Percentiles rank a stretch among this genome's conserved stretches.
phyloP scores from a whole-genome alignment of 1,140 invertebrate genomes.

The Zaprionus taronus region DNA sequence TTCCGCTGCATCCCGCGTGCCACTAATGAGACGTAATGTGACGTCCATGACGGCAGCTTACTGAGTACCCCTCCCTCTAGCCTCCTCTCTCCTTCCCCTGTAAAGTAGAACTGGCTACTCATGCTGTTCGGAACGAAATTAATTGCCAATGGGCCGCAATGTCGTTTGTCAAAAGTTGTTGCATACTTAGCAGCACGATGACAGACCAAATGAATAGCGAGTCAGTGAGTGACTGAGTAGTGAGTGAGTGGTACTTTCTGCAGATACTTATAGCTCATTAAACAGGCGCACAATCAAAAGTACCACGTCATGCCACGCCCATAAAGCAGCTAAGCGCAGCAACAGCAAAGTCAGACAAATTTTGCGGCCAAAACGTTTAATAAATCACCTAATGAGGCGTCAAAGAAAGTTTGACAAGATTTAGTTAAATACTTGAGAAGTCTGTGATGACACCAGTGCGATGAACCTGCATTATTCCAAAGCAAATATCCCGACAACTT shows the following conservation, averaged over 20 bases:
- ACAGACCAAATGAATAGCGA: conserved; percentile 40
- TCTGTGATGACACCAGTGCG: neutral
- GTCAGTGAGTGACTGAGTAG: conserved; percentile 13
- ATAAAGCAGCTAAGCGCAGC: conserved; percentile 38
- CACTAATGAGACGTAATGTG: conserved; percentile 80
- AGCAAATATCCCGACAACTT: neutral
- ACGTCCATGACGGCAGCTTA: conserved; percentile 63
- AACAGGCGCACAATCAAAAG: conserved; percentile 41
- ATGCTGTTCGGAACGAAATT: conserved; percentile 45
- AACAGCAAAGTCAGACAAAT: conserved; percentile 59
- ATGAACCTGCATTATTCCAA: neutral
- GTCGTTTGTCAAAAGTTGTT: conserved; percentile 81
- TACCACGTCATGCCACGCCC: conserved; percentile 70
- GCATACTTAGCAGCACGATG: conserved; percentile 66
- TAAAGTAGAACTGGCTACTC: conserved; percentile 1
- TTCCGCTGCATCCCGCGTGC: conserved; percentile 63
- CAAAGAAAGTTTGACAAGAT: conserved; percentile 16
- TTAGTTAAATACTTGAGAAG: conserved; percentile 5
- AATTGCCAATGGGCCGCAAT: conserved; percentile 63
- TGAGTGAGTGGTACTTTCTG: conserved; percentile 13
- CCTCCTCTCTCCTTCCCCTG: neutral
- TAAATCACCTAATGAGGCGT: conserved; percentile 47
- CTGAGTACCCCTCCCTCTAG: no score
- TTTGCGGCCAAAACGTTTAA: conserved; percentile 57
- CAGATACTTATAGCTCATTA: conserved; percentile 82